Evolutionary conservation across 2,113 vertebrate species (phyloP), one percentile per base, ranked within the genome.

Genomic region (Triplophysa tibetana): DNA sequence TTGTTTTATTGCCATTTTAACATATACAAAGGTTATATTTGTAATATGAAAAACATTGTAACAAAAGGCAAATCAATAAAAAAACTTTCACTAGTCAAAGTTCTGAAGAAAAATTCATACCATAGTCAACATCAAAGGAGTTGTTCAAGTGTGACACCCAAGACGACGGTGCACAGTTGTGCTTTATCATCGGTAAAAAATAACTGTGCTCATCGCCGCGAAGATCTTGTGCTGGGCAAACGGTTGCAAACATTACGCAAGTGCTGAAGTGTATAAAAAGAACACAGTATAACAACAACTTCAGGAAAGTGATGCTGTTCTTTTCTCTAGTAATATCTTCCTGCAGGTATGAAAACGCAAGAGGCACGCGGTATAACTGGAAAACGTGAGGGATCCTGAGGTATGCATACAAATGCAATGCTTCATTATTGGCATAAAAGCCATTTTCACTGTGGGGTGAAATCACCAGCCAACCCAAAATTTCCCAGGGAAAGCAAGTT

Each of bases 401-500:
- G 69, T 41, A 81, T 14, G 83, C 79, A 69, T 78, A 78, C 4
- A 81, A 1, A 77, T 84, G 83, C 21, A 84, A 17, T 3, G 38
- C n/a, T 78, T 79, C 76, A 54, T 8, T 23, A n/a, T 41, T 81
- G 70, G 4, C 33, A 33, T 64, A 75, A 64, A 81, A 69, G 29
- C 43, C 75, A 66, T 60, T 77, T 21, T 79, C n/a, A n/a, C 29
- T 41, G 23, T 12, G 38, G 9, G 74, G 67, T 60, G 54, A 79
- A 23, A 78, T 33, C 10, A 69, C 7, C 8, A 73, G 69, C 56
- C 60, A 66, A 21, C 52, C 45, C 68, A 81, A 16, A 26, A 84
- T 26, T 41, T 84, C 83, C 79, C 79, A 84, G 5, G 83, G 83
- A 70, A 81, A 84, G 70, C 79, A 84, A 14, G 75, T 79, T 50